Base-by-base conservation (phyloP, 2,888 invertebrate genomes). In the Aspidiotus destructor region DNA sequence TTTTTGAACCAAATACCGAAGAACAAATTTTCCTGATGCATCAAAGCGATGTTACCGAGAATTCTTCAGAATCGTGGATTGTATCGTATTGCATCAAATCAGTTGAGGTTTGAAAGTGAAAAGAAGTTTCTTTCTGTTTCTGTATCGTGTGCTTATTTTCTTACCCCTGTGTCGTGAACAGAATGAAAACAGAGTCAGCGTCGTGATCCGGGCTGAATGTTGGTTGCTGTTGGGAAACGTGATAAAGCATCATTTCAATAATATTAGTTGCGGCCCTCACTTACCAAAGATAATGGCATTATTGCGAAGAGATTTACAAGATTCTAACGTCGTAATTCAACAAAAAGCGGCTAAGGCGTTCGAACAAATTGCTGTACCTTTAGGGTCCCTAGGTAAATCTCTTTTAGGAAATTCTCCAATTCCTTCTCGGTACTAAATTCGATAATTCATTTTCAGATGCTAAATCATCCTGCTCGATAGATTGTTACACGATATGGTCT, bases 311-410 rank as follows among this genome's bases (percentile, higher is more conserved):
- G 62, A 62, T 62, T 15, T 69, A 6, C 42, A 55, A 10, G 60
- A 62, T 62, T 10, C 40, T 9, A 69, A 69, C 44, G 16, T 69
- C 9, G 60, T 55, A 10, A n/a, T 69, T 3, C 68, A 69, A 61
- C 61, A 69, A 17, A 62, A 62, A 8, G 61, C 68, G 40, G 55
- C 61, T 8, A 69, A 62, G 28, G 68, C 68, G 41, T 62, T 69
- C 42, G 68, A 69, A 57, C 54, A 62, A 16, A 62, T 69, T 15
- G 62, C 62, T 8, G n/a, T 69, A 15, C 62, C 68, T 15, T 42
- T 69, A 40, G 57, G 57, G 1, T 41, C 40, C n/a, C 48, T 58
- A 8, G 65, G 58, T 65, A 65, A 57, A 40, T 10, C 8, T n/a
- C 2, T 40, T 17, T 8, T 28, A 1, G n/a, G 42, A 41, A 8